Base-by-base conservation (phyloP, 2,888 invertebrate species). In the Apantesis nais region DNA sequence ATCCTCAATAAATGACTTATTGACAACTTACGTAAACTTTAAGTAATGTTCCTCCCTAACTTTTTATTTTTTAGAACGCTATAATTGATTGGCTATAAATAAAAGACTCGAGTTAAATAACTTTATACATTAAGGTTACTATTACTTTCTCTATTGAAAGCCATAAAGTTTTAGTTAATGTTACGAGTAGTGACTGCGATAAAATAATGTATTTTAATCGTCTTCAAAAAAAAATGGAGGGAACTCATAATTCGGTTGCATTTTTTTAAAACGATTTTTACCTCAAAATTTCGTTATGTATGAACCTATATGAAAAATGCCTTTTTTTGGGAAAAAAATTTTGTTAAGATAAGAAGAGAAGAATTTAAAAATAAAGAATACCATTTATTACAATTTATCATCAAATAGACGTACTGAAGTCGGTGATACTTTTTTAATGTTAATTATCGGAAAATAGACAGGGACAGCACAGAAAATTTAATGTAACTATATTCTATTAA, bases 121-220 rank as follows among this genome's bases (percentile, higher is more conserved):
- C 68, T 75, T 80, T 74, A 58, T 29, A 70, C 67, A 66, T 62
- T 62, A 62, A 71, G 16, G 16, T 16, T 71, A 55, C 52, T 62
- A 62, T 65, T 76, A 76, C 79, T 77, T 81, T 76, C 73, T 64
- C 79, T 67, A 62, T 69, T 76, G 70, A 77, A 72, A 70, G 70
- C 70, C 79, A 79, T 67, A 72, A 79, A 79, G 62, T 44, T 31
- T 31, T 44, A 31, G 22, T 63, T 22, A 63, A 44, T 44, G 29
- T 63, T 63, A 41, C 19, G 29, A 63, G 41, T 63, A 63, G 63
- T 16, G 16, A 25, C 29, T 44, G 41, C 19, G 19, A 52, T 52
- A 52, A 25, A 55, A 25, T 22, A 19, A 48, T 39, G 22, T 48
- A 52, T 52, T 52, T 52, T 52, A 39, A 22, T 14, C 34, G 19